A percentile compares a stretch with the other conserved stretches of the same genome.
These are phyloP conservation scores for Cotesia glomerata DNA, from an alignment of 1,140 invertebrate species.

Conservation along the genomic window DNA sequence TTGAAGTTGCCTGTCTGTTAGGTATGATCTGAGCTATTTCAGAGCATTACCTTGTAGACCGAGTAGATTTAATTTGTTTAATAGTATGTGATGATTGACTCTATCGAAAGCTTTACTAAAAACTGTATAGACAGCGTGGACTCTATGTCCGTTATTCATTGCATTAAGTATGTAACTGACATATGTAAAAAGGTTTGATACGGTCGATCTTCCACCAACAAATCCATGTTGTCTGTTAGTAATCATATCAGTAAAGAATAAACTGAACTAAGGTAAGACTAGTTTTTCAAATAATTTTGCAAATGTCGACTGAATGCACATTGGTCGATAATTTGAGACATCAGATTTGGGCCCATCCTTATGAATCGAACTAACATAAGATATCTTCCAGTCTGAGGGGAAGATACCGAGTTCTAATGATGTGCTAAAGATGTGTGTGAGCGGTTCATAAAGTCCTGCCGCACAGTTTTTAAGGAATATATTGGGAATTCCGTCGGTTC, in stretches of 20 bases:
- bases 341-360: not conserved
- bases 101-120: constrained; percentile 37
- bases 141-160: not conserved
- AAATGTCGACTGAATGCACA: not conserved
- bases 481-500: not conserved
- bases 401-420: not conserved
- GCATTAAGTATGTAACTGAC: not conserved
- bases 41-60: constrained; percentile 17
- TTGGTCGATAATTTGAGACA: not conserved
- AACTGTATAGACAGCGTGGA: constrained; percentile 28
- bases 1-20: constrained; percentile 19
- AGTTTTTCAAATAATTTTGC: constrained; percentile 2
- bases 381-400: not conserved
- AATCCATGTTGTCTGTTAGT: not conserved
- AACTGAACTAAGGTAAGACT: not conserved
- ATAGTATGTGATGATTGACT: constrained; percentile 29
- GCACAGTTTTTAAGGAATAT: not conserved
- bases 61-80: constrained; percentile 21
- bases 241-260: not conserved
- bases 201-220: not conserved
- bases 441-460: not conserved
- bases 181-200: not conserved
- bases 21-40: constrained; percentile 33
- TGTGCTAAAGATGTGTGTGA: not conserved
- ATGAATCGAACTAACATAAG: not conserved